Percentiles rank a stretch among this genome's conserved stretches.
Evolutionary conservation across 2,113 vertebrate genomes (phyloP).

Genomic region (Elaphurus davidianus): DNA sequence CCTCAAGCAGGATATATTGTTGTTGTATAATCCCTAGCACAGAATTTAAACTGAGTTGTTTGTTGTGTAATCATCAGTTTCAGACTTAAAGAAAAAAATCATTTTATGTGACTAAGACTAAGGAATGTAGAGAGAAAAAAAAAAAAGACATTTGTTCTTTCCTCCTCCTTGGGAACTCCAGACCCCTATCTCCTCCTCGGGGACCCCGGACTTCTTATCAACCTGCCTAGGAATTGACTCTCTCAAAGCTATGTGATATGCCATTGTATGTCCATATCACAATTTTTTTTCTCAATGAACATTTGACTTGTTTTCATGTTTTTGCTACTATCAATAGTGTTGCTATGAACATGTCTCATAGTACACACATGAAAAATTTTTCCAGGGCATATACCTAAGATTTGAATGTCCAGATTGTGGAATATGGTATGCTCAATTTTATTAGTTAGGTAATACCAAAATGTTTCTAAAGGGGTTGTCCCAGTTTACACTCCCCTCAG

Average conservation of each 20-base stretch:
- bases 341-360: not conserved
- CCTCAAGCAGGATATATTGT: too few species aligned
- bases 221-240: too few species aligned
- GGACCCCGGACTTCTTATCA: too few species aligned
- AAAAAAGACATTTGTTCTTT: too few species aligned
- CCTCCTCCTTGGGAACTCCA: too few species aligned
- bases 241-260: not conserved
- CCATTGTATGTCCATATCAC: not conserved
- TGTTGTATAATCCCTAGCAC: too few species aligned
- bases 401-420: not conserved
- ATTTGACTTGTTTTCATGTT: not conserved
- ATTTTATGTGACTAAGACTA: too few species aligned
- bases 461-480: not conserved
- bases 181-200: too few species aligned
- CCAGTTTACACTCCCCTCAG: not conserved
- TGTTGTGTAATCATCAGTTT: too few species aligned
- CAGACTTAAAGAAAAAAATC: too few species aligned
- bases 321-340: not conserved
- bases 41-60: too few species aligned
- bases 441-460: not conserved
- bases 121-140: too few species aligned
- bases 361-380: not conserved
- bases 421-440: not conserved
- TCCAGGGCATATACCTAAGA: not conserved
- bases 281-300: not conserved